Percentiles rank a stretch among this genome's conserved stretches.
These are phyloP conservation scores for Apaloderma vittatum DNA, from an alignment of 2,113 vertebrate genomes.

Conservation along the genomic window DNA sequence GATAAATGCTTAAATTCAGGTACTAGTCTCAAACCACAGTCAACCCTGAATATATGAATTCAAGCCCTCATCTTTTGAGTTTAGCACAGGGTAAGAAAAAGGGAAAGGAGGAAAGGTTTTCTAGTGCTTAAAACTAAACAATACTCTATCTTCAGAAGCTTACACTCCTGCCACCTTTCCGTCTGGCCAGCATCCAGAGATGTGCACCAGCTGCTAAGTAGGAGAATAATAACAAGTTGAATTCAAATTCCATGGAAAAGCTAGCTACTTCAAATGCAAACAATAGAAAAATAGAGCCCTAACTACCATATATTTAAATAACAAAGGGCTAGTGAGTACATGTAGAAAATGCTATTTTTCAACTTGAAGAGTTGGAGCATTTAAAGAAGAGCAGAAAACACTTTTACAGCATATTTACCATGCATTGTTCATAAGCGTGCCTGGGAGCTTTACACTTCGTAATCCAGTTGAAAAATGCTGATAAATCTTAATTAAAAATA, in stretches of 20 bases:
- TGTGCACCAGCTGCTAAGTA: neutral
- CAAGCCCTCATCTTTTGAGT: neutral
- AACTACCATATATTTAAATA: neutral
- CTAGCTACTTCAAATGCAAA: neutral
- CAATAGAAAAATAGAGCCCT: neutral
- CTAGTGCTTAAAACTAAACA: neutral
- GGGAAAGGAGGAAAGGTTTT: neutral
- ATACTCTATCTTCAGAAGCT: neutral
- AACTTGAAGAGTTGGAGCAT: neutral
- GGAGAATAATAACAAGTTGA: conserved; percentile 1
- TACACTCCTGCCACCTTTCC: neutral
- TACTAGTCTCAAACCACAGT: neutral
- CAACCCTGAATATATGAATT: neutral
- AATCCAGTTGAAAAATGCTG: conserved; percentile 43
- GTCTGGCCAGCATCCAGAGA: neutral
- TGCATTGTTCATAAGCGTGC: conserved; percentile 15
- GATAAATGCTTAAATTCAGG: neutral
- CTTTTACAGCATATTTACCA: neutral
- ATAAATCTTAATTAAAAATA: conserved; percentile 71
- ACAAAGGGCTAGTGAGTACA: conserved; percentile 2
- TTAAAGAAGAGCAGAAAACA: neutral
- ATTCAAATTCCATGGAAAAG: neutral
- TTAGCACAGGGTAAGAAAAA: neutral
- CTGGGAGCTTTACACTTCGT: conserved; percentile 42
- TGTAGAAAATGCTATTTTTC: neutral